A percentile compares a stretch with the other conserved stretches of the same genome.
phyloP scores from a whole-genome alignment of 2,888 invertebrate genomes.

The Cheilosia vernalis region DNA sequence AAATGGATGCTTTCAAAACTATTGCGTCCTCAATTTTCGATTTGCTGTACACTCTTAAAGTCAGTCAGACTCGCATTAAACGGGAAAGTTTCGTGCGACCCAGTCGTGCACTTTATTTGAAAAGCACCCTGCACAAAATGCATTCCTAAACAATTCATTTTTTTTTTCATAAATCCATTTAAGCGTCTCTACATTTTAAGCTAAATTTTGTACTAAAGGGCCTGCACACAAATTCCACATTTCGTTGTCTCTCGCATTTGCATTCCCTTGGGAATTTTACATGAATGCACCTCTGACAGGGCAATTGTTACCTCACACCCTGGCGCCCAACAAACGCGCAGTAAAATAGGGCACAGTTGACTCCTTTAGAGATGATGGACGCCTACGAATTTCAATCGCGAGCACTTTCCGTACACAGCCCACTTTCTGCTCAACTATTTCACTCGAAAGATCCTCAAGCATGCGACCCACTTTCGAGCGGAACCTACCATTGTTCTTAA shows the following conservation, averaged over 20 bases:
- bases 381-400: not conserved
- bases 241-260: not conserved
- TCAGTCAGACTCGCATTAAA: too few relatives aligned
- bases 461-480: constrained; percentile 45
- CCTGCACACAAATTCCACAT: not conserved
- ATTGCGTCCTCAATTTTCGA: too few relatives aligned
- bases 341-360: constrained; percentile 9
- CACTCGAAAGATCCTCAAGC: constrained; percentile 24
- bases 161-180: not conserved
- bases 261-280: not conserved
- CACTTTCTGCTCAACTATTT: constrained; percentile 5
- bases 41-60: too few relatives aligned
- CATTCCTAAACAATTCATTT: not conserved
- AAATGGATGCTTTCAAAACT: too few relatives aligned
- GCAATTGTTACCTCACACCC: not conserved
- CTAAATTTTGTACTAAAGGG: not conserved
- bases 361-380: constrained; percentile 2
- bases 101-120: too few relatives aligned
- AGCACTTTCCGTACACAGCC: not conserved
- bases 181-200: not conserved
- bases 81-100: too few relatives aligned
- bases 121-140: too few relatives aligned
- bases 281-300: not conserved
- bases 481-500: constrained; percentile 53
- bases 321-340: not conserved